Evolutionary conservation across 2,797 vertebrate species (phyloP).

Genomic region (Channa striata): DNA sequence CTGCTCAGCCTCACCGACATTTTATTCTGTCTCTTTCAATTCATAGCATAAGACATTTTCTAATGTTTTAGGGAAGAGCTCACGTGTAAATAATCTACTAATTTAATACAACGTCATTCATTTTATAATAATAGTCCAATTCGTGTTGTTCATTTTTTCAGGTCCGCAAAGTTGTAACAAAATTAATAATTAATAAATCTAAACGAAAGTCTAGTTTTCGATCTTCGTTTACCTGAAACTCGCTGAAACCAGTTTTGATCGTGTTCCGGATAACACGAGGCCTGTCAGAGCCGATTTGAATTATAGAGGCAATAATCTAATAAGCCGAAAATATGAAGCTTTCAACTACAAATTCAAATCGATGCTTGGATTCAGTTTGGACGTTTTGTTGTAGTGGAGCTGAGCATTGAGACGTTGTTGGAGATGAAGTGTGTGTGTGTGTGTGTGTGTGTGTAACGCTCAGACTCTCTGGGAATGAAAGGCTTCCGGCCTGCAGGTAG

Average conservation of each 20-base stretch:
- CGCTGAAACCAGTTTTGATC: not conserved
- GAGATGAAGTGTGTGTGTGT: not conserved
- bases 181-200: not conserved
- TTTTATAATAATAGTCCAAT: not conserved
- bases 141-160: no score
- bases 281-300: not conserved
- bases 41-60: not conserved
- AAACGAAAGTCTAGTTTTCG: not conserved
- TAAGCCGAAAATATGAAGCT: not conserved
- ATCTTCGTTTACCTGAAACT: not conserved
- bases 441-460: not conserved
- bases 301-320: not conserved
- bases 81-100: no score
- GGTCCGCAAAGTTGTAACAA: no score
- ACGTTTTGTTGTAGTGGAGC: not conserved
- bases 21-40: not conserved
- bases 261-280: no score
- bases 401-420: no score
- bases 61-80: not conserved
- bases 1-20: not conserved
- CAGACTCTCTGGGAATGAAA: not conserved
- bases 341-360: not conserved
- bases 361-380: not conserved
- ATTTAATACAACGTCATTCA: no score
- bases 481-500: slow-evolving; percentile 53